Conservation (phyloP, 1,140 invertebrate genomes). For the Neodiprion virginianus region DNA sequence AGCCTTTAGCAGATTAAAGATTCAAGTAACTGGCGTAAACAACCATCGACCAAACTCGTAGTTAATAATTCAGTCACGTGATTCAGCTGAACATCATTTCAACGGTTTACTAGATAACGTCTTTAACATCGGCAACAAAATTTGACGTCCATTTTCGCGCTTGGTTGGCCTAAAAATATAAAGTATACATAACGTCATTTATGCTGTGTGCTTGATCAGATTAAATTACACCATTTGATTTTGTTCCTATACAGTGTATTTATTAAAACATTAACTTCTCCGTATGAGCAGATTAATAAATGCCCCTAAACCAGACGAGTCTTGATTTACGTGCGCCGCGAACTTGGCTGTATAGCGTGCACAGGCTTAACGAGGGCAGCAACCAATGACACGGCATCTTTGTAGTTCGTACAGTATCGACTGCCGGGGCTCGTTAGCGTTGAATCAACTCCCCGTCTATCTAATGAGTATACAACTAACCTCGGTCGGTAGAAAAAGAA, state of each 20-base stretch:
- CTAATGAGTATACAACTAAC: slow-evolving; percentile 1
- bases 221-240: too few species aligned
- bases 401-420: neutral
- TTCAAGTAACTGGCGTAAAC: neutral
- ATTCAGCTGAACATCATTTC: neutral
- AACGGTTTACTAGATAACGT: neutral
- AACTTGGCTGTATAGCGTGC: neutral
- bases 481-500: neutral
- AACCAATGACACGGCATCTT: slow-evolving; percentile 5
- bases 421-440: neutral
- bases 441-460: neutral
- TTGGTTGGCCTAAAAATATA: neutral
- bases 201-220: too few species aligned
- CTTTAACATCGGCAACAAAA: neutral
- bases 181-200: neutral
- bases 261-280: too few species aligned
- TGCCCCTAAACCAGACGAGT: too few species aligned
- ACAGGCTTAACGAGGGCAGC: slow-evolving; percentile 4
- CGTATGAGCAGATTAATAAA: too few species aligned
- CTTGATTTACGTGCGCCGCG: too few species aligned
- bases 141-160: neutral
- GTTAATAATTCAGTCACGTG: slow-evolving; percentile 3
- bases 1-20: neutral
- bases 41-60: neutral
- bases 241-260: too few species aligned